Base-by-base conservation (phyloP, 2,113 vertebrate genomes). In the Catharus fuscescens region DNA sequence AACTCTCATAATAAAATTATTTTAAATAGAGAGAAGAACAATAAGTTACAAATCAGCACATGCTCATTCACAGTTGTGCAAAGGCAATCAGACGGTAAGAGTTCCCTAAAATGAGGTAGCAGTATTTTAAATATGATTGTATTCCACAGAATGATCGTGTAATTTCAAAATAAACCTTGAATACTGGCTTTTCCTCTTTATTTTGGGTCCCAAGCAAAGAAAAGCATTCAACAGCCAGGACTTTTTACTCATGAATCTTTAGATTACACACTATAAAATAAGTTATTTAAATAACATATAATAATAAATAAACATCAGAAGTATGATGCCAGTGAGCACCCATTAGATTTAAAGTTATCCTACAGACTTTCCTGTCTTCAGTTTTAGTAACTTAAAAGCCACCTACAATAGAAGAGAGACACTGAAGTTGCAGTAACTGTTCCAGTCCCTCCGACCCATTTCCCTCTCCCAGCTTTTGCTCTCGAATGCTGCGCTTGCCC, bases 251-350 rank as follows among this genome's bases (percentile, higher is more conserved):
- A 52, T 45, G 34, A 79, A 32, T 50, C 50, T 80, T 86, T 45
- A 91, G 86, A 38, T 89, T 36, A 34, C 0, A 2, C 18, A 26
- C 53, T 77, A 84, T 64, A 97, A 97, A 88, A 98, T 94, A 97
- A 95, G 94, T 91, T 95, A 93, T 44, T 98, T 98, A 98, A 98
- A 98, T 98, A 98, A 97, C 82, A 97, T 59, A 94, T 6, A 96
- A 62, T 69, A 98, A 98, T 98, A 98, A 98, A 98, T 98, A 97
- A 97, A 86, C 53, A 50, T 44, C 40, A 67, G 50, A 40, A 94
- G 19, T 25, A 19, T 3, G 45, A 57, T 34, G 40, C 31, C 47
- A 38, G 6, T 15, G 62, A 65, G 77, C 82, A 90, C 34, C 70
- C 6, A 3, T 19, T 53, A 32, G 54, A 45, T 26, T 26, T 29